Evolutionary conservation across 23 tunicate species (phyloP).

Genomic region (Oikopleura dioica): DNA sequence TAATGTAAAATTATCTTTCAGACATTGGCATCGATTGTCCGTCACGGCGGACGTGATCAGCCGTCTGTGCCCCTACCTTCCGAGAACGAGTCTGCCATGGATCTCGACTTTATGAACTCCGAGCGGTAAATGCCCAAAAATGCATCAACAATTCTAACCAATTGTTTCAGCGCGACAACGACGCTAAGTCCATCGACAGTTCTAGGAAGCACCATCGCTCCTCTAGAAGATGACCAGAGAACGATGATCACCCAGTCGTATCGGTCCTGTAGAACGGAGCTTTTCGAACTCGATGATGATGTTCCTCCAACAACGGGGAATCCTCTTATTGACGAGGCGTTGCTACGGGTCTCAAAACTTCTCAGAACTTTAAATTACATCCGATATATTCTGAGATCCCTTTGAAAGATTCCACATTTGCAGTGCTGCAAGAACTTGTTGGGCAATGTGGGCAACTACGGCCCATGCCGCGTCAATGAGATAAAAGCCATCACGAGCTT

Average conservation of each 20-base stretch:
- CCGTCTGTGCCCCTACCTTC: background rate
- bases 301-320: background rate
- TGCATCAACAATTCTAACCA: background rate
- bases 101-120: background rate
- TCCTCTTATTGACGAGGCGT: background rate
- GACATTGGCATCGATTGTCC: background rate
- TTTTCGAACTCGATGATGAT: background rate
- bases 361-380: too few species aligned
- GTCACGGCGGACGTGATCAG: background rate
- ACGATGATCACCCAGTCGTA: background rate
- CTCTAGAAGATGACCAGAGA: background rate
- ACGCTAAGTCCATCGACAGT: background rate
- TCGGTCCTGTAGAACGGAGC: background rate
- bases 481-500: background rate
- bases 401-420: background rate
- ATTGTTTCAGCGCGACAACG: too few species aligned
- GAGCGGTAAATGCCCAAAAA: background rate
- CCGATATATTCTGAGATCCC: too few species aligned
- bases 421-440: background rate
- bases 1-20: too few species aligned
- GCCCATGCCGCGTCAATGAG: background rate
- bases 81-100: background rate
- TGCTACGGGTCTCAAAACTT: too few species aligned
- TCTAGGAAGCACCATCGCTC: background rate
- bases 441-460: background rate